Evolutionary conservation across 2,888 invertebrate species (phyloP).

Genomic region (Platycnemis pennipes): DNA sequence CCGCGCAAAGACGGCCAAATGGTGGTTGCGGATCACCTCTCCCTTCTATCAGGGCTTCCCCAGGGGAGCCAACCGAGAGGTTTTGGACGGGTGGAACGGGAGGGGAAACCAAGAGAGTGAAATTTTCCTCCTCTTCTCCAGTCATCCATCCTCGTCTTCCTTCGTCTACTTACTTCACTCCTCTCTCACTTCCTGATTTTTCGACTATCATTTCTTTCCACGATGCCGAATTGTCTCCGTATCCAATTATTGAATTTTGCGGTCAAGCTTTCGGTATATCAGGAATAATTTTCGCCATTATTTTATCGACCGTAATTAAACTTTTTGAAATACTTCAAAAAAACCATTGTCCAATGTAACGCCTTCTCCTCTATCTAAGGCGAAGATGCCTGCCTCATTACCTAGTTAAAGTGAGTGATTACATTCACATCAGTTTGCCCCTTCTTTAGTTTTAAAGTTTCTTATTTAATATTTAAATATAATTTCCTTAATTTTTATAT

Average conservation of each 20-base stretch:
- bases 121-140: not conserved
- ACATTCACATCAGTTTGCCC: no score
- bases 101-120: not conserved
- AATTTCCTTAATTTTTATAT: no score
- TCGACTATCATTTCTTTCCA: not conserved
- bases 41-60: not conserved
- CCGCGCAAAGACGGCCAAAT: constrained; percentile 7
- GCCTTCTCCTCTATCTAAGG: no score
- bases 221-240: not conserved
- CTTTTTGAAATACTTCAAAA: no score
- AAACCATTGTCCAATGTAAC: no score
- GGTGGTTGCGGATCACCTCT: constrained; percentile 38
- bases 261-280: no score
- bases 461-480: no score
- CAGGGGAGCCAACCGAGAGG: not conserved
- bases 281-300: no score
- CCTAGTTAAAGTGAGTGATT: no score
- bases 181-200: not conserved
- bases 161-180: not conserved
- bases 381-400: no score
- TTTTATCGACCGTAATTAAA: no score
- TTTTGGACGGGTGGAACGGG: not conserved
- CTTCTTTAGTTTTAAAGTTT: no score
- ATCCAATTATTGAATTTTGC: not conserved
- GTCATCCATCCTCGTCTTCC: not conserved